A percentile compares a stretch with the other conserved stretches of the same genome.
phyloP scores from a whole-genome alignment of 2,888 invertebrate genomes.

The Toxonevra muliebris region DNA sequence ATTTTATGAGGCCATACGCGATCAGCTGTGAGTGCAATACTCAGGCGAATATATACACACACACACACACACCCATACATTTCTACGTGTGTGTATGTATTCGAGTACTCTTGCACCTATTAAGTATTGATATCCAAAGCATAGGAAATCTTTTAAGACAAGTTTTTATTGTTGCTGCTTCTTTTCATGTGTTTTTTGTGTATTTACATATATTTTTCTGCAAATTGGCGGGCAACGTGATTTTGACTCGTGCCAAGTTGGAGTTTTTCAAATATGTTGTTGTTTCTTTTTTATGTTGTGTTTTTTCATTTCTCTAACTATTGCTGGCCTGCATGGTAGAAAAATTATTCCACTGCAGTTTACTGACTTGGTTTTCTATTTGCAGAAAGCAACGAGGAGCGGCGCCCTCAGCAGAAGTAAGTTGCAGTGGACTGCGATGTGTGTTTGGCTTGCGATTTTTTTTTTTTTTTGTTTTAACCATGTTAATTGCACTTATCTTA shows the following conservation, averaged over 20 bases:
- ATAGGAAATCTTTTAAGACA: constrained; percentile 3
- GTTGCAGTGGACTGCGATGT: background rate
- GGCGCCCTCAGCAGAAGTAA: background rate
- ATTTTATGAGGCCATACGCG: constrained; percentile 18
- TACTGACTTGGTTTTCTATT: constrained; percentile 11
- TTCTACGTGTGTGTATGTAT: background rate
- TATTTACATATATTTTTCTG: background rate
- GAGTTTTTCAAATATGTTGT: background rate
- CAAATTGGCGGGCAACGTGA: background rate
- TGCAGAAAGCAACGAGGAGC: background rate
- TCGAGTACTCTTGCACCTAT: too few relatives aligned
- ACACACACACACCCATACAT: background rate
- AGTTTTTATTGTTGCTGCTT: background rate
- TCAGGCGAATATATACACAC: background rate
- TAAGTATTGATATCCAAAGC: too few relatives aligned
- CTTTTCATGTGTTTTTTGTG: too few relatives aligned
- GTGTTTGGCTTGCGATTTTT: background rate
- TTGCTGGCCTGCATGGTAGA: too few relatives aligned
- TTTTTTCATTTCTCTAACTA: background rate
- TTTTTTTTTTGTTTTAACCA: background rate
- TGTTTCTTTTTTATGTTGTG: background rate
- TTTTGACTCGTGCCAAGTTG: constrained; percentile 2
- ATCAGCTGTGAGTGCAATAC: constrained; percentile 27
- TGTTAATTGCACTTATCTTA: constrained; percentile 7
- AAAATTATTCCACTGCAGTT: background rate